Evolutionary conservation across 1,140 invertebrate genomes (phyloP), one percentile per base, ranked within the genome.

Genomic region (Periplaneta americana): DNA sequence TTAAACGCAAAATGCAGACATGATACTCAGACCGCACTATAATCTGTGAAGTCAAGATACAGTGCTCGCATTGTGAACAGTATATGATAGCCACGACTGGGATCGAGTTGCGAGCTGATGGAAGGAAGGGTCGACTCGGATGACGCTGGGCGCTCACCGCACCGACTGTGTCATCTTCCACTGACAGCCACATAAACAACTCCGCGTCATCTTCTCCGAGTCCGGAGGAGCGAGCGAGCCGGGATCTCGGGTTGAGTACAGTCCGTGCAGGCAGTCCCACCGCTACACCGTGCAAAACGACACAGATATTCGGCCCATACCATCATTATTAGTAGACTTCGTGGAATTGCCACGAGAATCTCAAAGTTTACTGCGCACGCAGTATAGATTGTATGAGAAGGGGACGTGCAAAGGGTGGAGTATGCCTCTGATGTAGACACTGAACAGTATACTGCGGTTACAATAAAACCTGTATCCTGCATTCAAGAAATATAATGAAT

Each of bases 131-230:
- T 0, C 32, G 75, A 75, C 31, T 33, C 31, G 32, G 34, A 75
- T 33, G 75, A 28, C 32, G 75, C 10, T 34, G 33, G 76, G 76
- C 17, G 34, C 34, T 34, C 76, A 31, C 48, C 48, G 48, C 48
- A 5, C 48, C 48, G 48, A 66, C 48, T 36, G 76, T 78, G 76
- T 28, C 33, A 36, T 28, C 34, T 66, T 80, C 37, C 66, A 0
- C 48, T 80, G 80, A 80, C 80, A 80, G 80, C 80, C 74, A 80
- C 80, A 80, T 80, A 80, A 80, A 80, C 80, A 80, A 80, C 79
- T 74, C 36, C 10, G 22, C 22, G 17, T 48, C 39, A 6, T 66
- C 48, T 28, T 66, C 48, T 66, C n/a, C n/a, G 10, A n/a, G 36
- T 75, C 79, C 6, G 17, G 28, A 39, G 0, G 74, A 36, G 66